phyloP scores from a whole-genome alignment of 2,888 invertebrate species.

The Tipula unca region DNA sequence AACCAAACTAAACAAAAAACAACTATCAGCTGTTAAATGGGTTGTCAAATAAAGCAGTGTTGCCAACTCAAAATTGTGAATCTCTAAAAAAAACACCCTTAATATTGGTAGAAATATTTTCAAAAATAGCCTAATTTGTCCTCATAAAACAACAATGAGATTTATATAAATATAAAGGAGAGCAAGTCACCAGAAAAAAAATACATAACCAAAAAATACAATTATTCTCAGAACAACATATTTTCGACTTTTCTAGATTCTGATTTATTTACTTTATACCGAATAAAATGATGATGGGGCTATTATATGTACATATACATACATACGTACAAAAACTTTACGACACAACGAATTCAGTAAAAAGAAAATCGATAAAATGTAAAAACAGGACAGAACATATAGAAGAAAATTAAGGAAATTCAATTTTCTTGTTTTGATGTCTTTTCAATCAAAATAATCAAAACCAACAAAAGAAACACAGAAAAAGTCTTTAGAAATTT shows the following conservation, averaged over 20 bases:
- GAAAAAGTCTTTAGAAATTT: background rate
- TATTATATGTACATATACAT: background rate
- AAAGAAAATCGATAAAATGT: too few relatives aligned
- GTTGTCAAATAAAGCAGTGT: too few relatives aligned
- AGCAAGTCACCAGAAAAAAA: background rate
- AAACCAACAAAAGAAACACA: too few relatives aligned
- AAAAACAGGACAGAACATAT: background rate
- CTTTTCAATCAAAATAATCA: slow-evolving; percentile 1
- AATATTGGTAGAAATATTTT: too few relatives aligned
- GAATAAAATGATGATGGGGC: background rate
- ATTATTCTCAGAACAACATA: background rate
- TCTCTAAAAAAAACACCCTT: too few relatives aligned
- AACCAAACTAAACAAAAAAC: too few relatives aligned
- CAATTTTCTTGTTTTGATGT: background rate
- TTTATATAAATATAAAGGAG: background rate
- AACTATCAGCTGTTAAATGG: too few relatives aligned
- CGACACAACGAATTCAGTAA: background rate
- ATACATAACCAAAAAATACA: background rate
- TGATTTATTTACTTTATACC: background rate
- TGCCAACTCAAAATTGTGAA: too few relatives aligned
- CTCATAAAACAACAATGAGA: background rate
- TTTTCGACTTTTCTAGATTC: background rate
- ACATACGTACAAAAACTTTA: background rate
- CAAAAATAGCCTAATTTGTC: background rate
- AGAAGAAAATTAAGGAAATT: background rate